Evolutionary conservation across 2,797 vertebrate species (phyloP), one percentile per base, ranked within the genome.

Genomic region (Pseudochaenichthys georgianus): DNA sequence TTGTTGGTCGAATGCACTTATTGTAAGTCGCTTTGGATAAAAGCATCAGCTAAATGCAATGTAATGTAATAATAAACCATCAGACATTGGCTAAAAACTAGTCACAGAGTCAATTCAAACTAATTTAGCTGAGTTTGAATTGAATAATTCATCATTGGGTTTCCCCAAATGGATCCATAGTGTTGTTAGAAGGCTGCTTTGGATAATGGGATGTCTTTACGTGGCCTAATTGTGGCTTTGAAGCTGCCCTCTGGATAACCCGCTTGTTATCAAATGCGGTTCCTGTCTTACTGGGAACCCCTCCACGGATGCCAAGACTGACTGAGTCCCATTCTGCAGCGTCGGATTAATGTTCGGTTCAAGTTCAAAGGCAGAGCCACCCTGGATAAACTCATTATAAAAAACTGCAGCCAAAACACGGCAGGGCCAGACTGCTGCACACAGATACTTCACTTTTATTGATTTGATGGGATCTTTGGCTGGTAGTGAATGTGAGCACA

Each of bases 221-320:
- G 71, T 92, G 81, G 80, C 87, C 88, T 89, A 89, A 90, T 89
- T 89, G 76, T 84, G 64, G 77, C 89, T 87, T 83, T 83, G 68
- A 86, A 75, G 64, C 82, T 90, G 86, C 76, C 78, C 85, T 83
- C 76, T 88, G 87, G 82, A 67, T 89, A 83, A 90, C 85, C 85
- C 45, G 16, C 84, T 85, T 83, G 84, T 92, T 92, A 91, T 90
- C 86, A 92, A 88, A 89, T 82, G 72, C 79, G 81, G 82, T 89
- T 86, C 87, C 78, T 87, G 82, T 90, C 91, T 92, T 87, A 82
- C 82, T 90, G 87, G 85, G 90, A 92, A 89, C 75, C 88, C 82
- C 82, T 85, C 85, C 70, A 70, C 15, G 43, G 82, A 86, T 87
- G 88, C 91, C 90, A 92, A 85, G 75, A 75, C 82, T 4, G 64